These are phyloP conservation scores for Alosa sapidissima DNA, from an alignment of 2,797 vertebrate species.

Conservation along the genomic window DNA sequence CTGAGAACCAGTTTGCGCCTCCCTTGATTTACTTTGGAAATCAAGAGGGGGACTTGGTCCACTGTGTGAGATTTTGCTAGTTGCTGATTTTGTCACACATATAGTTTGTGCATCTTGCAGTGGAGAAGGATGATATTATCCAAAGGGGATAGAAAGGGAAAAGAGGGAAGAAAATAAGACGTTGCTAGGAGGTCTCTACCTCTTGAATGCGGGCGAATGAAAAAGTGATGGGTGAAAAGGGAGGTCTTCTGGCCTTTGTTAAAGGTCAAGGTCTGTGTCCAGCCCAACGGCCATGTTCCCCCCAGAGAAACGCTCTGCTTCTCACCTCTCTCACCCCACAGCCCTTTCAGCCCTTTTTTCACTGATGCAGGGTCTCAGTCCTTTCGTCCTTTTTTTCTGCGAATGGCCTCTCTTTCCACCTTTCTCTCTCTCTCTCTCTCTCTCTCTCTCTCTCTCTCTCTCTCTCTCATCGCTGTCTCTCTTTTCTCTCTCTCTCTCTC, in stretches of 20 bases:
- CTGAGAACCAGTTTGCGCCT: neutral
- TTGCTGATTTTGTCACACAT: neutral
- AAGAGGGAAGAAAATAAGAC: neutral
- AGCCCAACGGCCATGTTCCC: neutral
- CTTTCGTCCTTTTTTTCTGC: neutral
- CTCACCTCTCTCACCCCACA: neutral
- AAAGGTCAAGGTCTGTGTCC: slow-evolving; percentile 2
- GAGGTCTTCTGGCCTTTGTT: slow-evolving; percentile 10
- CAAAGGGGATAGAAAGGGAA: neutral
- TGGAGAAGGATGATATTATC: neutral
- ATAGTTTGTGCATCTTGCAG: neutral
- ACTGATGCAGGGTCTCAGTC: neutral
- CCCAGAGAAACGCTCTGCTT: neutral
- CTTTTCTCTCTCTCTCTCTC: slow-evolving; percentile 37
- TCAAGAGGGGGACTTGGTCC: too few relatives aligned
- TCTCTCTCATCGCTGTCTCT: slow-evolving; percentile 59
- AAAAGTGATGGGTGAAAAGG: neutral
- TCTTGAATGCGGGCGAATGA: neutral
- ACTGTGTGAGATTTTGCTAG: too few relatives aligned
- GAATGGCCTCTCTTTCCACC: slow-evolving; percentile 25
- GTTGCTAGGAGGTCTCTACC: neutral
- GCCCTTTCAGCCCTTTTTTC: neutral
- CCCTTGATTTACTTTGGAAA: neutral
- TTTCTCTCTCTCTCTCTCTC: slow-evolving; percentile 39
- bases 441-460: slow-evolving; percentile 50